Percentiles rank a stretch among this genome's conserved stretches.
phyloP scores from a whole-genome alignment of 2,888 invertebrate species.

The Stenolophus ochropezus region DNA sequence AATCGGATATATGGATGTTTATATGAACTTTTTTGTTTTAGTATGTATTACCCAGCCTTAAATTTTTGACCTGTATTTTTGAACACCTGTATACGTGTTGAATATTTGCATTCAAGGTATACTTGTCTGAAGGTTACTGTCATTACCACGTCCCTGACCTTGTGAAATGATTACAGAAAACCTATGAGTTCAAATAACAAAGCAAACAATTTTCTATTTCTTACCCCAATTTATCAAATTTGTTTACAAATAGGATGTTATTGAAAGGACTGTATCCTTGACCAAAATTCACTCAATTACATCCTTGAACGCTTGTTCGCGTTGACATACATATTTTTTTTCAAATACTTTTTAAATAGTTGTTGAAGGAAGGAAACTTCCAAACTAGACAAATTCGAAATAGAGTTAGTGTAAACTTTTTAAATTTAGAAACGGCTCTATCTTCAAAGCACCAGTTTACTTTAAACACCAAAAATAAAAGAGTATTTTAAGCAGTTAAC shows the following conservation, averaged over 20 bases:
- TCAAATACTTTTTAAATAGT: not conserved
- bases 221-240: not conserved
- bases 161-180: not conserved
- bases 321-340: not conserved
- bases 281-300: not conserved
- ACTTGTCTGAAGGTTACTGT: not conserved
- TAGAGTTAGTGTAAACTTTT: not conserved
- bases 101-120: no score
- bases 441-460: not conserved
- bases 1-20: no score
- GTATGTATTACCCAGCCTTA: no score
- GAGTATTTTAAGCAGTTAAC: not conserved
- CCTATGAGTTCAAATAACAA: not conserved
- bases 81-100: no score
- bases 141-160: not conserved
- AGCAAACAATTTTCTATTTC: not conserved
- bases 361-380: not conserved
- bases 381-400: not conserved
- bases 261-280: not conserved
- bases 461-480: not conserved
- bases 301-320: not conserved
- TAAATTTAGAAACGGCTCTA: not conserved
- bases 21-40: no score
- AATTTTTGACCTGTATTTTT: no score
- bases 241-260: not conserved